These are phyloP conservation scores for Corythoichthys haematopterus DNA, from an alignment of 2,113 vertebrate genomes.

Conservation along the genomic window DNA sequence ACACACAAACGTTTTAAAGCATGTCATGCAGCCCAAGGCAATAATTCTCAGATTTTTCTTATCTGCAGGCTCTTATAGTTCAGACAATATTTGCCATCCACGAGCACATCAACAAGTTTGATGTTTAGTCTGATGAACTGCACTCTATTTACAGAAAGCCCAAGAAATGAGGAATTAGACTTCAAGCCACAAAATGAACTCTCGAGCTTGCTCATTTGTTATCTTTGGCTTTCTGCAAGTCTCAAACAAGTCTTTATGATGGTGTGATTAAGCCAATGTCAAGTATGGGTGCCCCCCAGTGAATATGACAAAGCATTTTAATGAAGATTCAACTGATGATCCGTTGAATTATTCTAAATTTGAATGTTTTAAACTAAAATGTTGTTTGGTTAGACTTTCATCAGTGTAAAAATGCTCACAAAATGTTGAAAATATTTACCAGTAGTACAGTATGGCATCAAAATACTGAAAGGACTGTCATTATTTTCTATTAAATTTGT, in stretches of 20 bases:
- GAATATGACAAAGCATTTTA: background rate
- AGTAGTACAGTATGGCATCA: background rate
- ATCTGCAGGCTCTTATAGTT: constrained; percentile 36
- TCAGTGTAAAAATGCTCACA: too few relatives aligned
- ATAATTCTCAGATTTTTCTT: constrained; percentile 56
- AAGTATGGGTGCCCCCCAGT: too few relatives aligned
- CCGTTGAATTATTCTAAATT: background rate
- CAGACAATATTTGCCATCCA: constrained; percentile 6
- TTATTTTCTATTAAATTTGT: background rate
- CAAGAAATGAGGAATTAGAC: background rate
- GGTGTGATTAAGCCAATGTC: too few relatives aligned
- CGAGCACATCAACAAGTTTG: constrained; percentile 5
- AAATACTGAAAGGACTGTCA: background rate
- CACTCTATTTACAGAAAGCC: background rate
- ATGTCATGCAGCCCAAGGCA: constrained; percentile 31
- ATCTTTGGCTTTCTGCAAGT: too few relatives aligned
- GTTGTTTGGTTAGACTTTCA: too few relatives aligned
- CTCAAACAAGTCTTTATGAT: too few relatives aligned
- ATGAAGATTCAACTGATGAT: background rate
- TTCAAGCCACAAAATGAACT: background rate
- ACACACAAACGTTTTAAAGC: constrained; percentile 21
- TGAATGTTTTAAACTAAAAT: too few relatives aligned
- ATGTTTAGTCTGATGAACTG: background rate
- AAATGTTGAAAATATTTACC: too few relatives aligned
- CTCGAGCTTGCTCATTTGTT: background rate